Base-by-base conservation (phyloP, 2,888 invertebrate species). In the Leistus spinibarbis region DNA sequence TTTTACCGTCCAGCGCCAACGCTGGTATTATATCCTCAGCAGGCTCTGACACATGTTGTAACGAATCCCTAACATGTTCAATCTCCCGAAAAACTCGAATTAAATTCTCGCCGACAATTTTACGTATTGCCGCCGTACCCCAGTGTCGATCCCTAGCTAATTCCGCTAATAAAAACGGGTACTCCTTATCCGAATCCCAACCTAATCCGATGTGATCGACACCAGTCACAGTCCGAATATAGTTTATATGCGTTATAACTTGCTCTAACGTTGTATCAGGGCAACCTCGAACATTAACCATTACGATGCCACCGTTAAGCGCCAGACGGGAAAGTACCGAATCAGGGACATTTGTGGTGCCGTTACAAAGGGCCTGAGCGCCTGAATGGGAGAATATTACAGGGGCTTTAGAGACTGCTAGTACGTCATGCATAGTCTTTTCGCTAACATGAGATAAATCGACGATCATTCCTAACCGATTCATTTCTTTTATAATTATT, bases 401-500 rank as follows among this genome's bases (percentile, higher is more conserved):
- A 0, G 92, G 91, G 0, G 91, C 91, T 79, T 88, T 88, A 0
- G 90, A 88, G 1, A 88, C 87, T 23, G 86, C 86, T 60, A 92
- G 81, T 1, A 90, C 88, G 79, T 90, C 89, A 19, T 86, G 84
- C 90, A 91, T 91, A 4, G 91, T 91, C 71, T 87, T 85, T 76
- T 89, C 88, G 9, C 91, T 90, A 0, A 91, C 88, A 82, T 91
- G 90, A 1, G 90, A 90, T 68, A 91, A 86, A 81, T 92, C 92
- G 62, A 91, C 88, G 74, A 92, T 84, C 91, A 92, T 92, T 2
- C 92, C 92, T 66, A 92, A 83, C 22, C 92, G 88, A 82, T 92
- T 92, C 87, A 92, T 88, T 84, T 92, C 92, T 71, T 85, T 86
- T 0, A 92, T 88, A 74, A 92, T 89, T 20, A 77, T 40, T 72